phyloP scores from a whole-genome alignment of 2,888 invertebrate species.

The Apotomis turbidana region DNA sequence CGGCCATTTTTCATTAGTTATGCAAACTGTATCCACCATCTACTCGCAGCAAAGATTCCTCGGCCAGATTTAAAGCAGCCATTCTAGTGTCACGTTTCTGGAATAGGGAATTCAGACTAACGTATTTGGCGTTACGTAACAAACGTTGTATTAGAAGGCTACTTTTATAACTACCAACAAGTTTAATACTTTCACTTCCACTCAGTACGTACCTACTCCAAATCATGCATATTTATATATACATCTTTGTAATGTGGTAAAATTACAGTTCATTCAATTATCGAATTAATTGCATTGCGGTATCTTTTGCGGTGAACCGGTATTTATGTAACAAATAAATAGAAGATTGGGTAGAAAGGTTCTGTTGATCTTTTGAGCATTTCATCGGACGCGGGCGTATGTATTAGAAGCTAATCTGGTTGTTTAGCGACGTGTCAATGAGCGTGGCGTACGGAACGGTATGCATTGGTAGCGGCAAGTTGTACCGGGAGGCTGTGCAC shows the following conservation, averaged over 20 bases:
- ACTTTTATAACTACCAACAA: conserved; percentile 36
- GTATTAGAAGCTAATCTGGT: conserved; percentile 55
- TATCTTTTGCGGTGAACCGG: conserved; percentile 33
- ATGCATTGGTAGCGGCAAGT: conserved; percentile 62
- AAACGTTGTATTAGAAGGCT: conserved; percentile 34
- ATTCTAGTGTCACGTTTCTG: conserved; percentile 29
- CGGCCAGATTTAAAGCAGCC: conserved; percentile 17
- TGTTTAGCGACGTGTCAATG: conserved; percentile 54
- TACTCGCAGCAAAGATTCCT: conserved; percentile 13
- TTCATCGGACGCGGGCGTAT: conserved; percentile 46
- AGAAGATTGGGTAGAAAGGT: conserved; percentile 34
- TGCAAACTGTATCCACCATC: conserved; percentile 24
- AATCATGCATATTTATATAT: conserved; percentile 40
- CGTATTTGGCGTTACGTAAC: conserved; percentile 31
- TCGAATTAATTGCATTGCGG: conserved; percentile 38
- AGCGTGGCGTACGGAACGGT: conserved; percentile 53
- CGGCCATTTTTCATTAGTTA: conserved; percentile 29
- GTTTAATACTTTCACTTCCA: conserved; percentile 41
- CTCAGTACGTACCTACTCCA: conserved; percentile 23
- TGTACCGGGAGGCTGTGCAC: conserved; percentile 63
- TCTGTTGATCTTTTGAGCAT: conserved; percentile 33
- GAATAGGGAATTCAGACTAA: conserved; percentile 35
- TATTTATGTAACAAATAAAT: conserved; percentile 37
- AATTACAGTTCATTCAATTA: conserved; percentile 40
- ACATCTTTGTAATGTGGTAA: conserved; percentile 33